Conservation (phyloP, 2,113 vertebrate species). For the Salvelinus fontinalis region DNA sequence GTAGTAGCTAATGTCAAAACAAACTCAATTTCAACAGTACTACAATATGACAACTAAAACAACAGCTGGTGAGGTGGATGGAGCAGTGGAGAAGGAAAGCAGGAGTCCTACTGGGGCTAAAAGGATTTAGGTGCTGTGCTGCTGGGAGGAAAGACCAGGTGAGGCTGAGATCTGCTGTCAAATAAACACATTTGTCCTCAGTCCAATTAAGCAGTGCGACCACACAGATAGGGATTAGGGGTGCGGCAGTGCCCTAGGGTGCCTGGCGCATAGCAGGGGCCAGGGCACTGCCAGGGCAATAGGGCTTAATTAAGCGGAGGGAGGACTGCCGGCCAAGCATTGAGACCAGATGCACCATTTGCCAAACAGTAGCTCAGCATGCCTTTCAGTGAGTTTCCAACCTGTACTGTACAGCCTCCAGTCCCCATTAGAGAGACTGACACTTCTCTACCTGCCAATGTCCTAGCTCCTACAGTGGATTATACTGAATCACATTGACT, state of each 20-base stretch:
- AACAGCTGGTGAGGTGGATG: no score
- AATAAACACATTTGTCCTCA: constrained; percentile 63
- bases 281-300: constrained; percentile 45
- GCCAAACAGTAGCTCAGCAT: constrained; percentile 31
- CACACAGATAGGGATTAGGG: constrained; percentile 53
- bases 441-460: constrained; percentile 28
- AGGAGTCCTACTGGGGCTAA: no score
- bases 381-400: not conserved
- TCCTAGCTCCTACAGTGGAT: constrained; percentile 7
- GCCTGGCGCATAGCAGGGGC: constrained; percentile 47
- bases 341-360: constrained; percentile 44
- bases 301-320: constrained; percentile 53
- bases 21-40: no score
- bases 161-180: constrained; percentile 45
- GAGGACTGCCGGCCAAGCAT: constrained; percentile 26
- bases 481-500: constrained; percentile 4
- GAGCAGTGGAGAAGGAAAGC: no score
- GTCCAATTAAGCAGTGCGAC: constrained; percentile 54
- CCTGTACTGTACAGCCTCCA: constrained; percentile 18
- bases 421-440: constrained; percentile 17
- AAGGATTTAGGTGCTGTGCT: no score
- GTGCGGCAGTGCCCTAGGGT: constrained; percentile 8
- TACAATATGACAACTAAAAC: no score
- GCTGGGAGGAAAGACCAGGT: constrained; percentile 9
- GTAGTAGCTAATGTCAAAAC: no score